Conservation (phyloP, 2,797 vertebrate genomes). For the Euphonia xanthogaster region DNA sequence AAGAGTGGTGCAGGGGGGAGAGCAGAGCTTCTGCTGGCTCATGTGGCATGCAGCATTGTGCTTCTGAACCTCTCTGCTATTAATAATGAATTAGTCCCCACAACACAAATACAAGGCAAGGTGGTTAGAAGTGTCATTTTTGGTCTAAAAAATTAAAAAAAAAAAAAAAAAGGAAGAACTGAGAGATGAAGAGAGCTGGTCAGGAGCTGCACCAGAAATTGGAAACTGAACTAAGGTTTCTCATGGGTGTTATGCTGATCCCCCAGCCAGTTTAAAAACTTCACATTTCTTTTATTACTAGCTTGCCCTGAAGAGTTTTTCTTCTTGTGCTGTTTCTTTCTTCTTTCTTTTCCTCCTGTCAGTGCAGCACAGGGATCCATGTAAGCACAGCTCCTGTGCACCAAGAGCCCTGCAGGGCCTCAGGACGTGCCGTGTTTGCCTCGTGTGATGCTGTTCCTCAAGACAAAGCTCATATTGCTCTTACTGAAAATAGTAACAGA, state of each 20-base stretch:
- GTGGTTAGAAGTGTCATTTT: background rate
- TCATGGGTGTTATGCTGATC: background rate
- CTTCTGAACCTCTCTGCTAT: constrained; percentile 15
- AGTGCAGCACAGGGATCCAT: background rate
- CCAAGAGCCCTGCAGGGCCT: background rate
- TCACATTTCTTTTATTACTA: constrained; percentile 5
- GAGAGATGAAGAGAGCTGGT: background rate
- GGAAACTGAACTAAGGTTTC: background rate
- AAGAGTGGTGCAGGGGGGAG: background rate
- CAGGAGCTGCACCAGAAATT: background rate
- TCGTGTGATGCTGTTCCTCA: background rate
- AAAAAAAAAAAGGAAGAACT: background rate
- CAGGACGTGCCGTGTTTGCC: background rate
- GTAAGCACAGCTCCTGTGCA: background rate
- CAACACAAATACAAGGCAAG: constrained; percentile 13
- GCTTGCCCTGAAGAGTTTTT: constrained; percentile 18
- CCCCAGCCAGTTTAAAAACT: background rate
- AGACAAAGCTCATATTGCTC: background rate
- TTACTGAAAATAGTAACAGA: background rate
- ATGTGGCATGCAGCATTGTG: background rate
- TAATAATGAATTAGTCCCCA: constrained; percentile 48
- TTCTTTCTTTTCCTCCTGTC: background rate
- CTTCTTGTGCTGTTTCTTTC: background rate
- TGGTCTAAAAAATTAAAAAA: background rate
- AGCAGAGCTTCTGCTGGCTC: background rate